Evolutionary conservation across 1,140 invertebrate genomes (phyloP).

Genomic region (Aphelinus certus): DNA sequence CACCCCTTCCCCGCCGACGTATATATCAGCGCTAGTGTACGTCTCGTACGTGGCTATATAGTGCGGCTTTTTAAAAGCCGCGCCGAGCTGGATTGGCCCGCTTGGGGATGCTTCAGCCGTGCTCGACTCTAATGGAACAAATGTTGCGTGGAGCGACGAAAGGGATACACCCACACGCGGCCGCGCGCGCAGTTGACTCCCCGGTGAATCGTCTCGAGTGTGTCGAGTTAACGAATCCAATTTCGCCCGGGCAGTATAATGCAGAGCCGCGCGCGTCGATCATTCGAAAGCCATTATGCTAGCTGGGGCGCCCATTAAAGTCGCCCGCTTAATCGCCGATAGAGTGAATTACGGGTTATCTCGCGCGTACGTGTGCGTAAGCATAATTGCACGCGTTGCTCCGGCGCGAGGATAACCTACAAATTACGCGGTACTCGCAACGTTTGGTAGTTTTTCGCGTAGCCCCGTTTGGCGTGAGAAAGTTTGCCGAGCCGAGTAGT

Average conservation of each 20-base stretch:
- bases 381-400: no score
- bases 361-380: no score
- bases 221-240: neutral
- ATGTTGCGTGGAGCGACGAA: slow-evolving; percentile 47
- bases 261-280: neutral
- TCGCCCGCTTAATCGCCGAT: no score
- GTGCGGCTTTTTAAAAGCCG: slow-evolving; percentile 8
- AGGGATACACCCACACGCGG: neutral
- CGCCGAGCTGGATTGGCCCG: neutral
- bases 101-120: slow-evolving; percentile 43
- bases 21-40: no score
- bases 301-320: no score
- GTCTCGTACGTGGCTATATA: neutral
- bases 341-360: no score
- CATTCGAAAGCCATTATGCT: neutral
- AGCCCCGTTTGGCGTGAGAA: no score
- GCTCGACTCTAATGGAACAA: slow-evolving; percentile 60
- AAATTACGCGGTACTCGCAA: no score
- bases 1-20: no score
- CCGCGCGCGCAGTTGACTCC: neutral
- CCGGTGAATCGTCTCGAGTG: neutral
- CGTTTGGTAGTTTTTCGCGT: no score
- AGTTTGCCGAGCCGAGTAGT: no score
- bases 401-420: no score
- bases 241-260: neutral